Conservation (phyloP, 2,797 vertebrate genomes). For the Coendou prehensilis region DNA sequence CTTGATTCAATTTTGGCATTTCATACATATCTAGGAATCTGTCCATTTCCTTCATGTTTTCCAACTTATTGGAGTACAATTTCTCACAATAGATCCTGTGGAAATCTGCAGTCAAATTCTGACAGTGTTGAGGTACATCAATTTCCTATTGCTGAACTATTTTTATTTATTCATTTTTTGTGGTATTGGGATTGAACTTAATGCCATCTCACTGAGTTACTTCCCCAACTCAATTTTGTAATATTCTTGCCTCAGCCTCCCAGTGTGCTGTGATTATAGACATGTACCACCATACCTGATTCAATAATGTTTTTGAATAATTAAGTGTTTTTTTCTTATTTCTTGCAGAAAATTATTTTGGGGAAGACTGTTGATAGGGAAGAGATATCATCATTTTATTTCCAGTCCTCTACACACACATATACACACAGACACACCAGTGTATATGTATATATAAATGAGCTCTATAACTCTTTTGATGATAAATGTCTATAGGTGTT, state of each 20-base stretch:
- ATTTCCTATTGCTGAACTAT: background rate
- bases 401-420: background rate
- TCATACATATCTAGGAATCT: too few relatives aligned
- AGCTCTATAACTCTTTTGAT: background rate
- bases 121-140: background rate
- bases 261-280: background rate
- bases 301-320: background rate
- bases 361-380: background rate
- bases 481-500: slow-evolving; percentile 5
- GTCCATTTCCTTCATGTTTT: too few relatives aligned
- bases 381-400: background rate
- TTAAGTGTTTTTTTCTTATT: background rate
- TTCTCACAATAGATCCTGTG: too few relatives aligned
- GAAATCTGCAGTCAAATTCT: slow-evolving; percentile 8
- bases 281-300: background rate
- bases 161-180: background rate
- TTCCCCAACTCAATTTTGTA: background rate
- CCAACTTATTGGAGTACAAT: too few relatives aligned
- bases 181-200: background rate
- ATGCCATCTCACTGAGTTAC: background rate
- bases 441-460: background rate
- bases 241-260: background rate
- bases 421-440: background rate
- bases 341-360: slow-evolving; percentile 12
- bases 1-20: too few relatives aligned